A percentile compares a stretch with the other conserved stretches of the same genome.
Evolutionary conservation across 1,140 invertebrate genomes (phyloP).

Genomic region (Cydia fagiglandana): DNA sequence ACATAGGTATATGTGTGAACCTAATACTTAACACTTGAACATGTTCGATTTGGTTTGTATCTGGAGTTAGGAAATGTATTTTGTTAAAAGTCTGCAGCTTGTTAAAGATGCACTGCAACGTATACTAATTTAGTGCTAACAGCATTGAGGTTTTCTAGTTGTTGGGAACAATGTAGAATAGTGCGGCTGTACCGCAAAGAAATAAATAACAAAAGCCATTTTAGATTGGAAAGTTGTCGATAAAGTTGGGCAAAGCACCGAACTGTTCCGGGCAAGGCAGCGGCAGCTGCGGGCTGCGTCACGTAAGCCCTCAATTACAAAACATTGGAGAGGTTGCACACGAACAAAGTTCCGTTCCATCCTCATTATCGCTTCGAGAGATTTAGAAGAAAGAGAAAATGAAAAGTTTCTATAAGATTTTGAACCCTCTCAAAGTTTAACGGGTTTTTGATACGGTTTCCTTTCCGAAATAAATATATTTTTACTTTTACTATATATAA

Average conservation of each 20-base stretch:
- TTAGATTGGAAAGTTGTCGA: conserved; percentile 70
- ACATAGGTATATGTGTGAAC: too few species aligned
- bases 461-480: not conserved
- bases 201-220: conserved; percentile 23
- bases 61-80: not conserved
- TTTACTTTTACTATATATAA: too few species aligned
- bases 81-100: not conserved
- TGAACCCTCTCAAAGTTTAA: conserved; percentile 1
- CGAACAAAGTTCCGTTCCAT: conserved; percentile 73
- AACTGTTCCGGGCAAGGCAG: conserved; percentile 68
- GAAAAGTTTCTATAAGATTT: conserved; percentile 35
- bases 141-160: not conserved
- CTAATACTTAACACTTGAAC: too few species aligned
- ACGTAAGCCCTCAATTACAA: conserved; percentile 78
- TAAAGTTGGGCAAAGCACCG: conserved; percentile 67
- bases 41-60: too few species aligned
- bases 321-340: conserved; percentile 71
- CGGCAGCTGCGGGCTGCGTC: conserved; percentile 70
- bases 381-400: conserved; percentile 48
- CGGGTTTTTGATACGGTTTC: not conserved
- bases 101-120: not conserved
- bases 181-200: conserved; percentile 10
- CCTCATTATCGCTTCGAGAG: conserved; percentile 61
- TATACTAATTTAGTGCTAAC: not conserved
- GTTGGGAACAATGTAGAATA: not conserved